These are phyloP conservation scores for Andrena cerasifolii DNA, from an alignment of 1,140 invertebrate species.

Conservation along the genomic window DNA sequence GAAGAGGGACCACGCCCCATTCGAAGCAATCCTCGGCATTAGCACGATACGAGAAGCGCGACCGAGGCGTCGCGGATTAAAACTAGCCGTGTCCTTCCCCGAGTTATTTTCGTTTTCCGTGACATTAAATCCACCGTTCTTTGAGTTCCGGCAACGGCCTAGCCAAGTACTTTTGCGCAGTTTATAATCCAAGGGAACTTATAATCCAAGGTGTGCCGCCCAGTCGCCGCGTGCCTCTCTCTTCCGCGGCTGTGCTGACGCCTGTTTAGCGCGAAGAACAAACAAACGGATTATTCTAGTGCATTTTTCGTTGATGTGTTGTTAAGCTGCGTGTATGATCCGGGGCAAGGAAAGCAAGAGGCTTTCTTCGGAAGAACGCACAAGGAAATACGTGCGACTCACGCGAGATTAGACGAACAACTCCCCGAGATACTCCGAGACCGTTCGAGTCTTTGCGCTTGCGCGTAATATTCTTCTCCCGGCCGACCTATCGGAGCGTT, in stretches of 20 bases:
- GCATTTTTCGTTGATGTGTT: conserved; percentile 41
- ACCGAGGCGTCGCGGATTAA: background rate
- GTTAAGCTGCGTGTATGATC: conserved; percentile 28
- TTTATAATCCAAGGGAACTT: conserved; percentile 36
- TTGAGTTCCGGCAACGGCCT: conserved; percentile 19
- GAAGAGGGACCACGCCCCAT: conserved; percentile 49
- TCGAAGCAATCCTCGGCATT: conserved; percentile 11
- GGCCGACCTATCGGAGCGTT: conserved; percentile 42
- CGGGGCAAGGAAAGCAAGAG: conserved; percentile 18
- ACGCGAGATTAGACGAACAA: conserved; percentile 79
- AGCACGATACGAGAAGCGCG: conserved; percentile 10
- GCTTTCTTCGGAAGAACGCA: conserved; percentile 52
- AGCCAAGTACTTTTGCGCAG: conserved; percentile 27
- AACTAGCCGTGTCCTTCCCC: background rate
- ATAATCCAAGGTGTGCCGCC: conserved; percentile 33
- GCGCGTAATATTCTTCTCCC: conserved; percentile 57
- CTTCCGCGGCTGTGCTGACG: conserved; percentile 10
- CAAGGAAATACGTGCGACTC: conserved; percentile 75
- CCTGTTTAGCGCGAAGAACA: conserved; percentile 30
- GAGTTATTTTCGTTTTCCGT: background rate
- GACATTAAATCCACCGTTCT: conserved; percentile 33
- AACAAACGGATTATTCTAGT: conserved; percentile 40
- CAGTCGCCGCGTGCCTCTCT: conserved; percentile 20
- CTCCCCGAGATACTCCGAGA: conserved; percentile 73
- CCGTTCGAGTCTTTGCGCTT: conserved; percentile 66